Evolutionary conservation across 1,140 invertebrate genomes (phyloP).

Genomic region (Cyrtorhinus lividipennis): DNA sequence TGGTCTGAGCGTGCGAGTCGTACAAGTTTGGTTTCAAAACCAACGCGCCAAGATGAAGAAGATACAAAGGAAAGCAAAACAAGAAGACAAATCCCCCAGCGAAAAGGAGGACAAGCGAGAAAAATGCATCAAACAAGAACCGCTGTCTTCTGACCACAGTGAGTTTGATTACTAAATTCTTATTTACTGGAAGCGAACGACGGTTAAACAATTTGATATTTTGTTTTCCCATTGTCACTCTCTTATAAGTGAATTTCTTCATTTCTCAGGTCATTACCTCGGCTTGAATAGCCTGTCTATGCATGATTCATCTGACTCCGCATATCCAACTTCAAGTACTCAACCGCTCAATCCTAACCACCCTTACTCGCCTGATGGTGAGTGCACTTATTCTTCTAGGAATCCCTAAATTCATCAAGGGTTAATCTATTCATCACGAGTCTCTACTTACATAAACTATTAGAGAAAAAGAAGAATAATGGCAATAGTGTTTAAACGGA

Average conservation of each 20-base stretch:
- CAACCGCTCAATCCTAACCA: slow-evolving; percentile 74
- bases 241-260: no score
- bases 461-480: no score
- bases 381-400: no score
- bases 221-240: no score
- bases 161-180: no score
- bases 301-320: slow-evolving; percentile 32
- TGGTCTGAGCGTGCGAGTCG: slow-evolving; percentile 88
- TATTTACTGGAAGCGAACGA: no score
- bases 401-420: no score
- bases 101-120: slow-evolving; percentile 47
- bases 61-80: slow-evolving; percentile 76
- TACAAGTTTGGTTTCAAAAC: slow-evolving; percentile 99
- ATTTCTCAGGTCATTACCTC: slow-evolving; percentile 39
- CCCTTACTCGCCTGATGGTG: slow-evolving; percentile 77
- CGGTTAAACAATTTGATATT: no score
- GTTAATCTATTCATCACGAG: no score
- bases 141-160: slow-evolving; percentile 40
- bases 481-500: no score
- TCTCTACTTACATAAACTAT: no score
- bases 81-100: slow-evolving; percentile 44
- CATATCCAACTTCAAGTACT: slow-evolving; percentile 22
- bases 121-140: slow-evolving; percentile 53
- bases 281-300: slow-evolving; percentile 35
- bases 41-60: slow-evolving; percentile 95